phyloP scores from a whole-genome alignment of 2,113 vertebrate genomes.

The Cathartes aura region DNA sequence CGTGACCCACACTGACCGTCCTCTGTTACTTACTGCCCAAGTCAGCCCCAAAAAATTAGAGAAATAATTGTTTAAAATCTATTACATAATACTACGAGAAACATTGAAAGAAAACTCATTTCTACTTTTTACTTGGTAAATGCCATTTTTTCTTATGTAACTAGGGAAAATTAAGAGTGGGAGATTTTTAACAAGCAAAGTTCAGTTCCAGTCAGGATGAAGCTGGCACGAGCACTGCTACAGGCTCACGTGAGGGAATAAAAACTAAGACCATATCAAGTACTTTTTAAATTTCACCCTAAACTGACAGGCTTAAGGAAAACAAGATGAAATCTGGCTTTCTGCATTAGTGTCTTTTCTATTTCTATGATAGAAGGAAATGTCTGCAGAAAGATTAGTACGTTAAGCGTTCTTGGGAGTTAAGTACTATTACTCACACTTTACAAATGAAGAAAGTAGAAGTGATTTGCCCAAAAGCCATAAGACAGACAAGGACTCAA shows the following conservation, averaged over 20 bases:
- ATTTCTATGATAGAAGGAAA: not conserved
- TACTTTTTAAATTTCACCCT: not conserved
- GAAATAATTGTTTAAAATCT: not conserved
- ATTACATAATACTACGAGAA: not conserved
- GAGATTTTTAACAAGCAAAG: not conserved
- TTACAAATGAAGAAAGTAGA: not conserved
- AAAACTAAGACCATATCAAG: not conserved
- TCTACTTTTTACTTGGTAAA: not conserved
- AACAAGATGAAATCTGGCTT: not conserved
- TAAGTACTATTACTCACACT: not conserved
- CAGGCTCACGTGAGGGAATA: not conserved
- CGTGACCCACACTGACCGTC: not conserved
- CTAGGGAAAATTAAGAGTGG: not conserved
- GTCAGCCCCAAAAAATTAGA: not conserved
- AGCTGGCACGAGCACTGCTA: not conserved
- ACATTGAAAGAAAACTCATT: not conserved
- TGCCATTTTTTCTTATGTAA: fast-evolving
- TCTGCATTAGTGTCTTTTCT: not conserved
- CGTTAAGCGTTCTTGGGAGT: not conserved
- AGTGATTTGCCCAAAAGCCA: not conserved
- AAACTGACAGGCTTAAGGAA: not conserved
- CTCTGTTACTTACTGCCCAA: not conserved
- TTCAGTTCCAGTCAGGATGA: not conserved
- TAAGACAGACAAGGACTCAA: not conserved
- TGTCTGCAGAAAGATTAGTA: not conserved